These are phyloP conservation scores for Hestina assimilis DNA, from an alignment of 1,140 invertebrate species.

Conservation along the genomic window DNA sequence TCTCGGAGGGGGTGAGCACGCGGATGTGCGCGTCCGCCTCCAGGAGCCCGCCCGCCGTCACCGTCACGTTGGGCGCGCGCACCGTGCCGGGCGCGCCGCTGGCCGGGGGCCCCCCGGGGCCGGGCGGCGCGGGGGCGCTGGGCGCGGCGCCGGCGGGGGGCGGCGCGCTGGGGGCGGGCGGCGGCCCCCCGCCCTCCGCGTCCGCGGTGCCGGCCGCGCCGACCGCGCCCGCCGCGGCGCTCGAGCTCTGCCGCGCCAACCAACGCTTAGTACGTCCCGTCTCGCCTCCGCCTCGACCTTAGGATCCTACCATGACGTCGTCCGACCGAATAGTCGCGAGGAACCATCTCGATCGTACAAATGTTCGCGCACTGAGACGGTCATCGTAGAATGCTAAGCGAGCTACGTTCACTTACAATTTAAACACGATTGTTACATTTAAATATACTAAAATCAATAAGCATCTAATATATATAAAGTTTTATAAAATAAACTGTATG, in stretches of 20 bases:
- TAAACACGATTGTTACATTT: no score
- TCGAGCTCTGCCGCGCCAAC: conserved; percentile 61
- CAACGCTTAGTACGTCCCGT: conserved; percentile 38
- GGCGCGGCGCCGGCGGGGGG: conserved; percentile 37
- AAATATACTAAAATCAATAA: no score
- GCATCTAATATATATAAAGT: no score
- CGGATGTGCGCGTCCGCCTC: conserved; percentile 87
- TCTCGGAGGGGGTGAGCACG: conserved; percentile 91
- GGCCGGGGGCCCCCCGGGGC: conserved; percentile 24
- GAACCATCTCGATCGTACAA: no score
- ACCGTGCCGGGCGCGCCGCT: conserved; percentile 41
- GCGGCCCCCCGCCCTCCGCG: conserved; percentile 59
- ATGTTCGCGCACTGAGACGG: neutral
- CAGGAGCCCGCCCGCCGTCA: conserved; percentile 78
- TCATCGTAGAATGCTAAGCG: conserved; percentile 17
- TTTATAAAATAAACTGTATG: no score
- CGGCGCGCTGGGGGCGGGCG: conserved; percentile 30
- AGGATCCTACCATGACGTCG: conserved; percentile 17
- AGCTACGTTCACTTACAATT: no score
- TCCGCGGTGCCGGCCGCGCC: conserved; percentile 21
- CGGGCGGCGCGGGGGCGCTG: conserved; percentile 39
- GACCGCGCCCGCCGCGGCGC: conserved; percentile 28
- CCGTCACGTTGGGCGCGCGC: conserved; percentile 80
- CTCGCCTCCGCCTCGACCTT: neutral
- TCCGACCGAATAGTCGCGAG: no score